phyloP scores from a whole-genome alignment of 2,888 invertebrate species.

The Caradrina clavipalpis region DNA sequence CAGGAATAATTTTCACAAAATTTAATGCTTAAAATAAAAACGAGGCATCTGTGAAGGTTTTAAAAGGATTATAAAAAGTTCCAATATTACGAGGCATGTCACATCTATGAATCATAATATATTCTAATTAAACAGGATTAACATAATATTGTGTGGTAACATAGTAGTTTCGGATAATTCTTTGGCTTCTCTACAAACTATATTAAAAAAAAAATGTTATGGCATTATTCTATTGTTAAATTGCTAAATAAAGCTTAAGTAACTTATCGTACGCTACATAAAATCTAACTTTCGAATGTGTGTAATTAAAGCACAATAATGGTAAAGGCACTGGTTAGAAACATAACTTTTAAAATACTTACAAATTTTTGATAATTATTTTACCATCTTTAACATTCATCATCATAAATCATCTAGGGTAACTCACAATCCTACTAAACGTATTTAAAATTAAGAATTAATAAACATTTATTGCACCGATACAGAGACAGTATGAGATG shows the following conservation, averaged over 20 bases:
- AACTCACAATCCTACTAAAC: not conserved
- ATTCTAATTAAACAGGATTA: not conserved
- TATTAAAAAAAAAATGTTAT: conserved; percentile 12
- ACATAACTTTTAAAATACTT: conserved; percentile 5
- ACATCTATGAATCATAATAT: not conserved
- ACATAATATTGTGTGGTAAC: not conserved
- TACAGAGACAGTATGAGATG: not conserved
- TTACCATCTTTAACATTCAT: not conserved
- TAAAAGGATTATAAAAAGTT: not conserved
- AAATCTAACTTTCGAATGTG: conserved; percentile 23
- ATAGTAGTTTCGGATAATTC: conserved; percentile 15
- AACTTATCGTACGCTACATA: conserved; percentile 17
- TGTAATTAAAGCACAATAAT: conserved; percentile 20
- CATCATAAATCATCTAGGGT: conserved; percentile 1
- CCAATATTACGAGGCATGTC: conserved; percentile 5
- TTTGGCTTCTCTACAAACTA: conserved; percentile 42
- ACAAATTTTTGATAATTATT: conserved; percentile 3
- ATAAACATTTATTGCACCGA: not conserved
- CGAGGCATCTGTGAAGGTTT: not conserved
- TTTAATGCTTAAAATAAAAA: not conserved
- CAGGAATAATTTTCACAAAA: not conserved
- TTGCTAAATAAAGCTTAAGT: conserved; percentile 26
- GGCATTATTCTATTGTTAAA: conserved; percentile 1
- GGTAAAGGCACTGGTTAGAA: conserved; percentile 45
- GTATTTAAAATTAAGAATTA: not conserved